Evolutionary conservation across 1,140 invertebrate species (phyloP), one percentile per base, ranked within the genome.

Genomic region (Ectropis grisescens): DNA sequence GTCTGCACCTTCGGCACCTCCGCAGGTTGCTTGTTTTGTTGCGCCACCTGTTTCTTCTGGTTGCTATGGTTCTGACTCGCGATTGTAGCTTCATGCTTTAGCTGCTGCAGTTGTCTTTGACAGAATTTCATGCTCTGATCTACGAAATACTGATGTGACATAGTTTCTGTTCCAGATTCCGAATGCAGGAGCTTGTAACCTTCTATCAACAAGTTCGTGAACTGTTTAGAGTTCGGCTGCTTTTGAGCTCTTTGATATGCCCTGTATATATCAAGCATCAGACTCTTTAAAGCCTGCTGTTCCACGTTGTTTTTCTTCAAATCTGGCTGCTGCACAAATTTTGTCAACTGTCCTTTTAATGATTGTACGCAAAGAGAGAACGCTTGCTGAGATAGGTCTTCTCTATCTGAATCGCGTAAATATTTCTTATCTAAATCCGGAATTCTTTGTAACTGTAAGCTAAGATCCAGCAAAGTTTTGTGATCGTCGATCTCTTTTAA

Each of bases 371-470:
- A 88, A n/a, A 90, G 76, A 0, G 86, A 86, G 27, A 91, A 84
- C 0, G 93, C 91, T 79, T 91, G 89, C 29, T 89, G 86, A 1
- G 90, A 88, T 39, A 93, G 81, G 48, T 92, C 88, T 47, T 90
- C 86, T 40, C 93, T 85, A 67, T 95, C 93, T 2, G 86, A 86
- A 67, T 95, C 92, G 32, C 91, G 83, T 26, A 96, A 84, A 62
- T 94, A 96, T 67, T 87, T 93, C 88, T 93, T 95, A 47, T 92
- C 93, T 1, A 85, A 76, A 42, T 96, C 95, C 1, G 95, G 95
- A 29, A 85, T 88, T 64, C 89, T 89, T 39, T 88, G 86, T 6
- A 97, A 81, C 48, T 94, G 90, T 28, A 93, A 71, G 32, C 90
- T 90, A 8, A 97, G 75, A 56, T 94, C 90, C 28, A 94, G 83